Base-by-base conservation (phyloP, 1,140 invertebrate genomes). In the Asobara japonica region DNA sequence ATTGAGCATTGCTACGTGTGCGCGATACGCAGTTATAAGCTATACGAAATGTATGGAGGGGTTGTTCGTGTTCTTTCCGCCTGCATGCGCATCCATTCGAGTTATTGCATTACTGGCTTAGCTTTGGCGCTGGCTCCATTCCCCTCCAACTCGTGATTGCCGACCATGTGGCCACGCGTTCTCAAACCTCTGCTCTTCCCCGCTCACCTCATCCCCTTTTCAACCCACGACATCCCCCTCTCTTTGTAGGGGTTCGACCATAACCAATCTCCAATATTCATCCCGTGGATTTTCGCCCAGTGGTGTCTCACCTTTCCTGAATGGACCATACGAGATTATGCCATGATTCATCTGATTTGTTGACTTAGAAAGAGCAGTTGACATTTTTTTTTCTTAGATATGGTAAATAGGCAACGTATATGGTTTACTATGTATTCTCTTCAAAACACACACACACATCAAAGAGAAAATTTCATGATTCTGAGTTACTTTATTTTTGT, bases 71-170 rank as follows among this genome's bases (percentile, higher is more conserved):
- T 84, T 80, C 78, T 85, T 86, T 86, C 83, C 78, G 83, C 77
- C 78, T 84, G 80, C 80, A 77, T 84, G 80, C 79, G 69, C 79
- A 77, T 82, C 81, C 83, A 83, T 84, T 83, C 80, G 79, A 82
- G 84, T 86, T 87, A 86, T 86, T 86, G 84, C 86, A 86, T 87
- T 86, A 86, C 82, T 78, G 83, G 84, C 84, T 86, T 84, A 86
- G 83, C 83, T 79, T 83, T 79, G 78, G 27, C 78, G 74, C 79
- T 79, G 80, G 76, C 80, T 70, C 74, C 77, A 72, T 79, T 80
- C 80, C 78, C 81, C 51, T 56, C 51, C 25, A 25, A 10, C 22
- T 25, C 51, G 51, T 56, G 51, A 56, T 56, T 56, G 51, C 51
- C 51, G 51, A 56, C 20, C 51, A 56, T 56, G 51, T 56, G 51